Evolutionary conservation across 2,888 invertebrate species (phyloP), one percentile per base, ranked within the genome.

Genomic region (Prosopocoilus inquinatus): DNA sequence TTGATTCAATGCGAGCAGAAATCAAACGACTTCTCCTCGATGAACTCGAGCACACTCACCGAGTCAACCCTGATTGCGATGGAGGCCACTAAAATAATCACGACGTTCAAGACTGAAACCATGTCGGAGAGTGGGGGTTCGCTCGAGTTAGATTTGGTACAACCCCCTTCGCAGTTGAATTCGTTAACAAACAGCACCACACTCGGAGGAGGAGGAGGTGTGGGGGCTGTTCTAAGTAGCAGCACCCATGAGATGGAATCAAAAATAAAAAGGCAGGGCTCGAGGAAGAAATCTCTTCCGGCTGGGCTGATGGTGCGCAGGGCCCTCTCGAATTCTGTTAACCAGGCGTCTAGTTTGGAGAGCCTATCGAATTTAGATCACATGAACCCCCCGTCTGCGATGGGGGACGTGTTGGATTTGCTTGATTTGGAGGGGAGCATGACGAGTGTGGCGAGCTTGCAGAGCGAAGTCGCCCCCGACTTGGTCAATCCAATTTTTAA

Each of bases 361-460:
- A 81, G 86, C 65, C 76, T 81, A 41, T 84, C 84, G 4, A 89
- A 90, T 69, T 76, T 92, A 32, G 93, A 94, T 33, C 88, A 88
- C 60, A 84, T 92, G 2, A 90, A 90, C 70, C 92, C 93, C 2
- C 92, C 94, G 0, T 90, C 91, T 0, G 83, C 88, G 60, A 87
- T 92, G 86, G 90, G 90, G 55, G 69, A 64, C 4, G 64, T 72
- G 3, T 55, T 69, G 68, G 82, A 86, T 65, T 74, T 88, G 3
- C 67, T 83, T 1, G 93, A 94, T 65, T 84, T 90, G 84, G 89
- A 89, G 62, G 85, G 86, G 59, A 93, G 92, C 61, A 90, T 92
- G 86, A 79, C 89, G 9, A 93, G 92, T 52, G 89, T 93, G 0
- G 88, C 89, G 0, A 93, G 92, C 70, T 87, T 92, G 55, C 87